These are phyloP conservation scores for Zaprionus lachaisei DNA, from an alignment of 1,140 invertebrate genomes.

Conservation along the genomic window DNA sequence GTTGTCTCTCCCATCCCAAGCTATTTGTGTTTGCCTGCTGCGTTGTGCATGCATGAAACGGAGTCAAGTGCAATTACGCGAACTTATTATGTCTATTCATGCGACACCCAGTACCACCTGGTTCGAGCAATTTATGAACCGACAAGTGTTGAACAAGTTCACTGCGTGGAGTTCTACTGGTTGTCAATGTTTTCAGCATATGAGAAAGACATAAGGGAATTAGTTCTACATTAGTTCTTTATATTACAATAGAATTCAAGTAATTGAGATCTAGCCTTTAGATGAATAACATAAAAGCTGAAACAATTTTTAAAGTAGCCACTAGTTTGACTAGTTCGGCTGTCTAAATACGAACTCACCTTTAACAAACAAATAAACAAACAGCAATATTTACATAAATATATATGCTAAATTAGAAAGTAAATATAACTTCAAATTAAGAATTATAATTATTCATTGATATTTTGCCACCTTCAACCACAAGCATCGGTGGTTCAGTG, in stretches of 20 bases:
- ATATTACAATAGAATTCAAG: not conserved
- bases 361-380: not conserved
- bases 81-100: slow-evolving; percentile 37
- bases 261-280: too few relatives aligned
- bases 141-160: not conserved
- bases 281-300: too few relatives aligned
- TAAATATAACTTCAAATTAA: not conserved
- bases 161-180: not conserved
- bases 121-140: slow-evolving; percentile 13
- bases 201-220: not conserved
- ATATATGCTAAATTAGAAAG: not conserved
- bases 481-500: slow-evolving; percentile 88
- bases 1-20: not conserved
- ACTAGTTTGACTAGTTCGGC: slow-evolving; percentile 34
- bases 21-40: not conserved
- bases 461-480: not conserved
- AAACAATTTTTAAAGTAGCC: not conserved
- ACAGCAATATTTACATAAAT: not conserved
- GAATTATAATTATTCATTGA: not conserved
- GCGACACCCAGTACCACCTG: slow-evolving; percentile 3
- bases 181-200: not conserved
- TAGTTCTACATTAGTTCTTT: too few relatives aligned
- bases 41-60: slow-evolving; percentile 41
- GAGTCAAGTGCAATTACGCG: slow-evolving; percentile 55
- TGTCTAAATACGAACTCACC: not conserved